Evolutionary conservation across 1,140 invertebrate genomes (phyloP), one percentile per base, ranked within the genome.

Genomic region (Trialeurodes vaporariorum): DNA sequence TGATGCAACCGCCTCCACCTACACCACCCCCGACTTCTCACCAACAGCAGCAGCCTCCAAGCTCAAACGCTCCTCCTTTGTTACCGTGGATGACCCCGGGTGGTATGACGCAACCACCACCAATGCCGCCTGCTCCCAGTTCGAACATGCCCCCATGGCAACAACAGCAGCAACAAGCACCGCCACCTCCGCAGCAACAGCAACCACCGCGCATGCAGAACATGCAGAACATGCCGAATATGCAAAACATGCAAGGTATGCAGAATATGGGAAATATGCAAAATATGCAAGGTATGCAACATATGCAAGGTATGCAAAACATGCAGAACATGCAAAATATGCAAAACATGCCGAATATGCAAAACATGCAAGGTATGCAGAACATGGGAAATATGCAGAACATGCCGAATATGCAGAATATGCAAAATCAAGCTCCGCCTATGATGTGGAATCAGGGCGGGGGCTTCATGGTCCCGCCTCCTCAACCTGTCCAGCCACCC

Each of bases 31-130:
- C 82, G 21, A 78, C 80, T 59, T 81, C 80, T 1, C 81, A 80
- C 11, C 85, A 85, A 59, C 84, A 84, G 27, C 83, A 85, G 27
- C 82, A 81, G 25, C 82, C 80, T 60, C 77, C 80, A 2, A 77
- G 76, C 25, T 80, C 80, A 68, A 81, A 81, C 27, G 81, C 81
- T 17, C 80, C 81, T 61, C 79, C 77, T 69, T 75, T 78, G 72
- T 75, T 75, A 2, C 77, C 76, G 1, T 83, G 81, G 77, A 78
- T 79, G 1, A 78, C 81, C 0, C 76, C 76, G 5, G 81, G 78
- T 2, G 78, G 81, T 0, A 79, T 79, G 13, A 77, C 78, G 67
- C 82, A 82, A 49, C 81, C 82, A n/a, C 82, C 84, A 1, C 83
- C 83, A 26, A 66, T 67, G 63, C 34, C 34, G 5, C 34, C 34